Percentiles rank a stretch among this genome's conserved stretches.
These are phyloP conservation scores for Palythoa caribaeorum DNA, from an alignment of 92 coral and sea anemone genomes.

Conservation along the genomic window DNA sequence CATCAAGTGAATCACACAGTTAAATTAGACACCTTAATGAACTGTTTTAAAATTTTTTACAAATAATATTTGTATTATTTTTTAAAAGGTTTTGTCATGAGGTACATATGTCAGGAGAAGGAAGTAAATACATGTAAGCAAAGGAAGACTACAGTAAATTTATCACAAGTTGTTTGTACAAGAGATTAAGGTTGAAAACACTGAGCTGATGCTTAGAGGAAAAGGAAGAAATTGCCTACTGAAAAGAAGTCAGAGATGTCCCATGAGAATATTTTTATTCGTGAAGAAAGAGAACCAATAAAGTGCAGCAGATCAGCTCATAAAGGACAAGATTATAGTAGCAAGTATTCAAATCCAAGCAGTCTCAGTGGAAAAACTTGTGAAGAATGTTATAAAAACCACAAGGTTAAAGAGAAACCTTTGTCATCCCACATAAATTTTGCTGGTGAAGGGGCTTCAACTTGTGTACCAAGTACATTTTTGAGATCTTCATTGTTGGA, in stretches of 20 bases:
- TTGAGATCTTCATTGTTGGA: background rate
- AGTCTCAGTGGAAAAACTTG: background rate
- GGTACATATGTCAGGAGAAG: no score
- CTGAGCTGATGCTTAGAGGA: slow-evolving; percentile 32
- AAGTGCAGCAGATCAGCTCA: background rate
- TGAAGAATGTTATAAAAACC: background rate
- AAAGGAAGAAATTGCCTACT: background rate
- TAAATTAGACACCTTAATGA: no score
- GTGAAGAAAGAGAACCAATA: slow-evolving; percentile 8
- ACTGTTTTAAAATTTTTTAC: no score
- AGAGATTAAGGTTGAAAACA: background rate
- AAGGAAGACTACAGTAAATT: background rate
- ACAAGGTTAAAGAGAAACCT: background rate
- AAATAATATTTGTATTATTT: no score
- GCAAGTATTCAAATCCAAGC: background rate
- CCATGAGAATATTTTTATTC: background rate
- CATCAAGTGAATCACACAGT: no score
- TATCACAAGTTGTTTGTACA: background rate
- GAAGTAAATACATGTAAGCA: background rate
- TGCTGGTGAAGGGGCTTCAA: background rate
- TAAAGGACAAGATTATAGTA: background rate
- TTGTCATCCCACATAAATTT: background rate
- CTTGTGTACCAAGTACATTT: background rate
- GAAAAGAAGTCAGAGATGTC: slow-evolving; percentile 13
- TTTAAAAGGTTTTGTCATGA: no score